Evolutionary conservation across 1,140 invertebrate species (phyloP).

Genomic region (Planococcus citri): DNA sequence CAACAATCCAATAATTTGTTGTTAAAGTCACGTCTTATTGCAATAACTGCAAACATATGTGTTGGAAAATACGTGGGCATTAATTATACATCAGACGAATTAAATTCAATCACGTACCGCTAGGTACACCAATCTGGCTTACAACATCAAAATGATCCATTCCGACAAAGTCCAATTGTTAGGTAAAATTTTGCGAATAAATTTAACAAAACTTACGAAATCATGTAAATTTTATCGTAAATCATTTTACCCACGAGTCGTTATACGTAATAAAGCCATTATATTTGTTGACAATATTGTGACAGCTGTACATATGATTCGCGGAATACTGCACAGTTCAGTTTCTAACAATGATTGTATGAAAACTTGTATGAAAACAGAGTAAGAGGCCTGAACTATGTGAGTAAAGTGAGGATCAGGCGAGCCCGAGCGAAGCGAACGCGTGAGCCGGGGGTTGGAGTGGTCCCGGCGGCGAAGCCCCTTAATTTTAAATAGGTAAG

Average conservation of each 20-base stretch:
- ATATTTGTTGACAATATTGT: too few relatives aligned
- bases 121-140: neutral
- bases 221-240: neutral
- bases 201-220: neutral
- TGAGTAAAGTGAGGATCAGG: too few relatives aligned
- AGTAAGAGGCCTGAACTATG: too few relatives aligned
- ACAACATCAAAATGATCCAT: neutral
- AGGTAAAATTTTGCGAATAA: neutral
- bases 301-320: too few relatives aligned
- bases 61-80: neutral
- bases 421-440: too few relatives aligned
- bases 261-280: too few relatives aligned
- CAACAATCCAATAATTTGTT: neutral
- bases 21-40: conserved; percentile 6
- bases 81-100: conserved; percentile 4
- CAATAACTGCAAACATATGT: neutral
- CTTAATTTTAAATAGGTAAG: too few relatives aligned
- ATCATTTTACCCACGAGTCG: neutral
- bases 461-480: too few relatives aligned
- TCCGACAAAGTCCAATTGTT: neutral
- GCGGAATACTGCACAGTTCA: too few relatives aligned
- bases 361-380: too few relatives aligned
- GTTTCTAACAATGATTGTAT: too few relatives aligned
- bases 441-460: too few relatives aligned
- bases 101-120: neutral